phyloP scores from a whole-genome alignment of 2,113 vertebrate species.

The Cyphomyrus discorhynchus region DNA sequence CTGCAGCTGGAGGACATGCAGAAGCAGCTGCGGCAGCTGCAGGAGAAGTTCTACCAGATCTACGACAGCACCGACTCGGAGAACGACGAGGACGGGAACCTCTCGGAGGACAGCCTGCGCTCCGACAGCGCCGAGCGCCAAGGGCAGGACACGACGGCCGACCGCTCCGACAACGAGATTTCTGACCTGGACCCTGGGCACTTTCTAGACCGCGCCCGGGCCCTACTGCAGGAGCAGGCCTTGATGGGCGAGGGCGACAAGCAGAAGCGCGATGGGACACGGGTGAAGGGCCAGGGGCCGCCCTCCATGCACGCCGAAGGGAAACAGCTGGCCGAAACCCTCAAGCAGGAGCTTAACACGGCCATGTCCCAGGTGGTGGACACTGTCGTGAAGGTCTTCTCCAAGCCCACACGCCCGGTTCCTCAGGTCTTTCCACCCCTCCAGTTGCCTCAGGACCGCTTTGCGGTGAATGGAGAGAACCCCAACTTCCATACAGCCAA shows the following conservation, averaged over 20 bases:
- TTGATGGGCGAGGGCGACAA: constrained; percentile 69
- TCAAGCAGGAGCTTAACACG: constrained; percentile 95
- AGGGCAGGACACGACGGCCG: constrained; percentile 56
- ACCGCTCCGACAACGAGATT: constrained; percentile 82
- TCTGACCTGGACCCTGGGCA: constrained; percentile 86
- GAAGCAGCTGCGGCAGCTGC: constrained; percentile 97
- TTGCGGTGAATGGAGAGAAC: constrained; percentile 85
- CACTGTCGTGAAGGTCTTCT: constrained; percentile 96
- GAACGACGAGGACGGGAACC: constrained; percentile 87
- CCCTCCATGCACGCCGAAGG: constrained; percentile 80
- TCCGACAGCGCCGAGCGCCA: constrained; percentile 75
- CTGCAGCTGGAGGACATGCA: constrained; percentile 99
- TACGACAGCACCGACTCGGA: constrained; percentile 97
- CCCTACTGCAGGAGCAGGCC: constrained; percentile 81
- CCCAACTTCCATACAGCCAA: constrained; percentile 93
- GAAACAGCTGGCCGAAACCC: constrained; percentile 88
- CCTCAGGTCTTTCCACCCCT: constrained; percentile 95
- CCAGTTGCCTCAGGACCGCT: constrained; percentile 82
- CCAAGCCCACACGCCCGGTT: constrained; percentile 85
- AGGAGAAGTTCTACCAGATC: constrained; percentile 99
- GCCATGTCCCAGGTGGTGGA: constrained; percentile 98
- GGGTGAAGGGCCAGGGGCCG: constrained; percentile 73
- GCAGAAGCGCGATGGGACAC: constrained; percentile 75
- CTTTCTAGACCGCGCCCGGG: constrained; percentile 82
- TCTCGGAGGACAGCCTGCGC: constrained; percentile 90